Conservation (phyloP, 2,113 vertebrate genomes). For the Microcebus murinus region DNA sequence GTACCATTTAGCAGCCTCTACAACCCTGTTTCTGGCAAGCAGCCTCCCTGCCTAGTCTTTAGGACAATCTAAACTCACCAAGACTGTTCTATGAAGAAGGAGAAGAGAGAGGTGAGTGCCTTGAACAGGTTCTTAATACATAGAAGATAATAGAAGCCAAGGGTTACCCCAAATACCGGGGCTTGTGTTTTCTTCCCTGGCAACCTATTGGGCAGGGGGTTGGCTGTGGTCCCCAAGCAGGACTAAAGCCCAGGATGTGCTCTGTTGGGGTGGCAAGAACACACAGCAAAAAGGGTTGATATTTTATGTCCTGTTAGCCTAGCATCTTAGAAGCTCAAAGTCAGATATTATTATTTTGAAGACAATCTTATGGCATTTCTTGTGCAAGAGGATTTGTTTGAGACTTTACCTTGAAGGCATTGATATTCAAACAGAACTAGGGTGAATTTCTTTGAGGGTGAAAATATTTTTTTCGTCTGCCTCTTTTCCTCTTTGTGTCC, state of each 20-base stretch:
- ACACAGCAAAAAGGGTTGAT: not conserved
- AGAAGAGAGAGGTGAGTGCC: accelerated
- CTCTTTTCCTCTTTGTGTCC: not conserved
- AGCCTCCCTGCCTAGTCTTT: not conserved
- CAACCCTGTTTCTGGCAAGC: not conserved
- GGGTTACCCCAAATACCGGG: not conserved
- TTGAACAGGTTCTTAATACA: not conserved
- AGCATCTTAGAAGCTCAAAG: not conserved
- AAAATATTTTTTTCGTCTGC: not conserved
- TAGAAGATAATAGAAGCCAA: not conserved
- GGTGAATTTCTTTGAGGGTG: not conserved
- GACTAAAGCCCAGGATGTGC: not conserved
- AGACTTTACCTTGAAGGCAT: not conserved
- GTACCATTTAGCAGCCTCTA: not conserved
- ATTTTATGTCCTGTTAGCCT: not conserved
- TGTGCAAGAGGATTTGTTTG: not conserved
- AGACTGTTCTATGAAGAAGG: not conserved
- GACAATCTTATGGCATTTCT: not conserved
- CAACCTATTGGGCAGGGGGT: not conserved
- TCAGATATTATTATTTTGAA: not conserved
- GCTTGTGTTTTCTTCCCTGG: not conserved
- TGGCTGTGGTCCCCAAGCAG: not conserved
- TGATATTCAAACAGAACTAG: not conserved
- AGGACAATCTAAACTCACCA: not conserved
- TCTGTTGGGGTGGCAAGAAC: not conserved